These are phyloP conservation scores for Physeter macrocephalus DNA, from an alignment of 2,113 vertebrate species.

Conservation along the genomic window DNA sequence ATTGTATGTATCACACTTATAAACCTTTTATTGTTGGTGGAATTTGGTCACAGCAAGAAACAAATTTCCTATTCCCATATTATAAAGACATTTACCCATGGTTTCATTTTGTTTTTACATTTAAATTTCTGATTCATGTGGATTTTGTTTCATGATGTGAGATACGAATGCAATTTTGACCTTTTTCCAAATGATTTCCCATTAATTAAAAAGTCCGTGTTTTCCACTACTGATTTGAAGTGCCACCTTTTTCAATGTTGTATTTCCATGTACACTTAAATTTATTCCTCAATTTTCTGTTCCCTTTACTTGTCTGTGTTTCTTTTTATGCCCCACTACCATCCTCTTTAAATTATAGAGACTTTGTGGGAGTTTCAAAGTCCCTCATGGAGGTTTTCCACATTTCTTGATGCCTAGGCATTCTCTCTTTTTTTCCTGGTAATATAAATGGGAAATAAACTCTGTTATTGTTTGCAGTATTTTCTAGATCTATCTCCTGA, in stretches of 20 bases:
- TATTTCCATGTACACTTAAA: not conserved
- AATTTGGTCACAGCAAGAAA: constrained; percentile 6
- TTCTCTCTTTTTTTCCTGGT: not conserved
- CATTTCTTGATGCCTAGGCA: not conserved
- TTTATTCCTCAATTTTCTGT: not conserved
- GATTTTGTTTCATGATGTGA: not conserved
- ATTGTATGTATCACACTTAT: not conserved
- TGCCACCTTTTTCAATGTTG: not conserved
- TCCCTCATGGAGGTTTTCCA: not conserved
- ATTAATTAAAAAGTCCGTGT: not conserved
- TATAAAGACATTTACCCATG: not conserved
- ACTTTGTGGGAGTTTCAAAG: not conserved
- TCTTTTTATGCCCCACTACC: not conserved
- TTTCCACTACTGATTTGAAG: not conserved
- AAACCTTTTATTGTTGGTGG: not conserved
- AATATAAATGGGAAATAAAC: not conserved
- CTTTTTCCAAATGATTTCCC: not conserved
- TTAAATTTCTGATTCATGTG: not conserved
- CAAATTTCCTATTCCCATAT: not conserved
- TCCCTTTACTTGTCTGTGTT: not conserved
- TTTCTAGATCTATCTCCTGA: not conserved
- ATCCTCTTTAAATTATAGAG: not conserved
- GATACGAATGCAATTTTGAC: not conserved
- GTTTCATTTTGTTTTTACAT: not conserved
- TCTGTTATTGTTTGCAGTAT: not conserved